These are phyloP conservation scores for Notolabrus celidotus DNA, from an alignment of 2,797 vertebrate species.

Conservation along the genomic window DNA sequence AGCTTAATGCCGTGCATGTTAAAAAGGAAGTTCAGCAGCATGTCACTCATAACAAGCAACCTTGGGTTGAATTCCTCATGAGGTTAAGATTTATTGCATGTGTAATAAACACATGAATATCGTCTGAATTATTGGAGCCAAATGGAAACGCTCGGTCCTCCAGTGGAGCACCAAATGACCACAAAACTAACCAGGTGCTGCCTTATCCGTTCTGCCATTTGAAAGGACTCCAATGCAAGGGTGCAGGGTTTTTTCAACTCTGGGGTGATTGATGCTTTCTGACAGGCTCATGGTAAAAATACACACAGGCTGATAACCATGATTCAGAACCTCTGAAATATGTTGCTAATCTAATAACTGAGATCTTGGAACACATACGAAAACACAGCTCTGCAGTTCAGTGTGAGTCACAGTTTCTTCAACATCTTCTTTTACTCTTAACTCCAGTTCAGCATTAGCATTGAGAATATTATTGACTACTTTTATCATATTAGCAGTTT, in stretches of 20 bases:
- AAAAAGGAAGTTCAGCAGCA: constrained; percentile 59
- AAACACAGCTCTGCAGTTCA: constrained; percentile 32
- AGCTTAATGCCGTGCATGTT: constrained; percentile 38
- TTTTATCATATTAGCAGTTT: constrained; percentile 22
- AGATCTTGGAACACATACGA: constrained; percentile 29
- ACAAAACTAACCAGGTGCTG: constrained; percentile 65
- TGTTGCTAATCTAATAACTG: constrained; percentile 52
- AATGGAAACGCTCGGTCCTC: constrained; percentile 61
- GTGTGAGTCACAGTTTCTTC: constrained; percentile 30
- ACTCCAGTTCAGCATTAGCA: constrained; percentile 2
- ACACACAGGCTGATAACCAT: constrained; percentile 45
- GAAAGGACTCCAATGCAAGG: constrained; percentile 71
- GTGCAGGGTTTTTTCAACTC: constrained; percentile 48
- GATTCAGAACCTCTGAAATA: constrained; percentile 52
- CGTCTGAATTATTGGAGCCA: constrained; percentile 54
- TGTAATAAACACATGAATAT: constrained; percentile 69
- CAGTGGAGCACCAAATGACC: constrained; percentile 48
- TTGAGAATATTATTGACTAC: constrained; percentile 4
- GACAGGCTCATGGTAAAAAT: constrained; percentile 60
- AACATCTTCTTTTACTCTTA: constrained; percentile 25
- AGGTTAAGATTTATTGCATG: constrained; percentile 63
- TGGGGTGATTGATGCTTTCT: constrained; percentile 68
- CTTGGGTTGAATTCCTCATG: constrained; percentile 36
- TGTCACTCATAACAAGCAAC: constrained; percentile 44
- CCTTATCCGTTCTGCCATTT: constrained; percentile 68